Conservation (phyloP, 2,888 invertebrate genomes). For the Philopedon plagiatum region DNA sequence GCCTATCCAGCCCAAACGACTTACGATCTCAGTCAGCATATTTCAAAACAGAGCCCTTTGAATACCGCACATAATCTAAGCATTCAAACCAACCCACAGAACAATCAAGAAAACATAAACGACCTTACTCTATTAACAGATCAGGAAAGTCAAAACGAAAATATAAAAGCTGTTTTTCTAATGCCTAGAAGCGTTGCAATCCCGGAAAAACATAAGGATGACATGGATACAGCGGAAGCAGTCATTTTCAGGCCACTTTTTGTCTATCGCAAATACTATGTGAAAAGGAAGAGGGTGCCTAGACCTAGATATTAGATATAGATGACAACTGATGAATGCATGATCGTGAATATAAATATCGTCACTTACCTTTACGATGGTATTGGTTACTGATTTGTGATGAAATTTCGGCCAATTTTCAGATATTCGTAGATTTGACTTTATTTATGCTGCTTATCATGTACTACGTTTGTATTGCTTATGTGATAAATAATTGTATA, state of each 20-base stretch:
- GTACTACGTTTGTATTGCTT: too few relatives aligned
- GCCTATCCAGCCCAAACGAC: background rate
- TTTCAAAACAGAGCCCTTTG: background rate
- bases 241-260: slow-evolving; percentile 53
- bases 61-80: background rate
- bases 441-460: too few relatives aligned
- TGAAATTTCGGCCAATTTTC: too few relatives aligned
- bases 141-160: background rate
- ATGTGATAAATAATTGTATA: too few relatives aligned
- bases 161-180: background rate
- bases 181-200: background rate
- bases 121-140: background rate
- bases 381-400: too few relatives aligned
- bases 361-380: too few relatives aligned
- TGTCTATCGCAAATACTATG: slow-evolving; percentile 48
- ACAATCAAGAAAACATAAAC: background rate
- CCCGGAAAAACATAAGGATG: slow-evolving; percentile 15
- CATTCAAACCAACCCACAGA: background rate
- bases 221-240: slow-evolving; percentile 52
- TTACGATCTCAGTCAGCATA: background rate
- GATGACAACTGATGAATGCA: too few relatives aligned
- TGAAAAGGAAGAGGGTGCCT: slow-evolving; percentile 32
- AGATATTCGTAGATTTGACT: too few relatives aligned
- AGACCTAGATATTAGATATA: background rate
- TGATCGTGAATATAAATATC: too few relatives aligned